Evolutionary conservation across 2,113 vertebrate species (phyloP).

Genomic region (Cichladusa arquata): DNA sequence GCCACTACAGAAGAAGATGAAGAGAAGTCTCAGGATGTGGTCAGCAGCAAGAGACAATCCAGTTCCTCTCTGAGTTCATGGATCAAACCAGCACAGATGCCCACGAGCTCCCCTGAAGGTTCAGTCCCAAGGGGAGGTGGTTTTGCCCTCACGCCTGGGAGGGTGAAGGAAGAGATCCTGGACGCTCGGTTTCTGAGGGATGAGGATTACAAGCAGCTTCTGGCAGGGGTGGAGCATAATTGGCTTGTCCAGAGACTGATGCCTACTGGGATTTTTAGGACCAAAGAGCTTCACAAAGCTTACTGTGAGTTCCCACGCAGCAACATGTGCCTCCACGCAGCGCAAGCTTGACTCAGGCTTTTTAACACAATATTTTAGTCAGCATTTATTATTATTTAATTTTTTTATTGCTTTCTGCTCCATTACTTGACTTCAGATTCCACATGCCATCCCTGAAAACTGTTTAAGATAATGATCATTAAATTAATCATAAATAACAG

Average conservation of each 20-base stretch:
- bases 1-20: constrained; percentile 67
- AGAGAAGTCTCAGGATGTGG: neutral
- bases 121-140: constrained; percentile 31
- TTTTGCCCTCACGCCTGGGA: neutral
- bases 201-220: constrained; percentile 79
- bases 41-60: constrained; percentile 30
- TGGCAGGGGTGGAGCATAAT: constrained; percentile 82
- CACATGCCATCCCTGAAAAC: neutral
- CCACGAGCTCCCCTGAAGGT: constrained; percentile 27
- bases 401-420: neutral
- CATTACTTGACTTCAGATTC: neutral
- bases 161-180: constrained; percentile 2
- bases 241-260: constrained; percentile 83
- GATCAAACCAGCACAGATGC: neutral
- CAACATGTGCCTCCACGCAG: neutral
- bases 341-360: neutral
- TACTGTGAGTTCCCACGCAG: constrained; percentile 76
- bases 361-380: neutral
- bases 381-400: neutral
- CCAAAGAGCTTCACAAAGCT: constrained; percentile 56
- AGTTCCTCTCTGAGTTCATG: neutral
- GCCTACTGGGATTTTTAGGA: constrained; percentile 75
- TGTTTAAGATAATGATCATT: neutral
- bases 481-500: neutral
- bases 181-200: constrained; percentile 70